A percentile compares a stretch with the other conserved stretches of the same genome.
These are phyloP conservation scores for Aleiodes leptofemur DNA, from an alignment of 2,888 invertebrate species.

Conservation along the genomic window DNA sequence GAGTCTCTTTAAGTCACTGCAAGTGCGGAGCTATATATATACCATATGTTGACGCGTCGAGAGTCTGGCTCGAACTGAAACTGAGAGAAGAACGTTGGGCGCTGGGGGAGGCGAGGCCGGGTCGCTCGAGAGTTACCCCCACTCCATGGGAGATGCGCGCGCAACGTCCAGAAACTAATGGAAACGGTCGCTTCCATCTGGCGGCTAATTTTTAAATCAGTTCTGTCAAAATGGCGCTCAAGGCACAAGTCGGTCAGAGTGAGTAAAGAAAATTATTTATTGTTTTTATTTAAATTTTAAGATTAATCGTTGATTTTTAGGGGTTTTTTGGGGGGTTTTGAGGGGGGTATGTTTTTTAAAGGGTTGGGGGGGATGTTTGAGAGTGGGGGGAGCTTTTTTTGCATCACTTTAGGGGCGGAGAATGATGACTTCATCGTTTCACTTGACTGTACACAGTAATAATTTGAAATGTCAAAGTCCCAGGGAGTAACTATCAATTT, in stretches of 20 bases:
- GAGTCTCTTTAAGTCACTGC: not conserved
- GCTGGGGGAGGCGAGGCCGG: conserved; percentile 37
- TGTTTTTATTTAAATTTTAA: not conserved
- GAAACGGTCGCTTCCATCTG: conserved; percentile 57
- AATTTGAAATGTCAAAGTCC: conserved; percentile 7
- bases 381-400: not conserved
- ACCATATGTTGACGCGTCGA: not conserved
- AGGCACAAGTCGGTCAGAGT: conserved; percentile 92
- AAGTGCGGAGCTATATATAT: not conserved
- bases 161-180: conserved; percentile 17
- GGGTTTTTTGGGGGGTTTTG: not conserved
- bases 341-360: too few relatives aligned
- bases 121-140: conserved; percentile 1
- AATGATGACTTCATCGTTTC: conserved; percentile 65
- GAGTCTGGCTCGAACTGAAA: conserved; percentile 21
- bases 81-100: not conserved
- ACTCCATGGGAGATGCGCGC: conserved; percentile 36
- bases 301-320: not conserved
- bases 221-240: conserved; percentile 86
- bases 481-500: not conserved
- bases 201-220: conserved; percentile 55
- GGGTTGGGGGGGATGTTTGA: not conserved
- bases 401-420: conserved; percentile 12
- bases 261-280: conserved; percentile 76
- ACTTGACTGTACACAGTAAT: not conserved